A percentile compares a stretch with the other conserved stretches of the same genome.
These are phyloP conservation scores for Cartodere bifasciata DNA, from an alignment of 2,888 invertebrate species.

Conservation along the genomic window DNA sequence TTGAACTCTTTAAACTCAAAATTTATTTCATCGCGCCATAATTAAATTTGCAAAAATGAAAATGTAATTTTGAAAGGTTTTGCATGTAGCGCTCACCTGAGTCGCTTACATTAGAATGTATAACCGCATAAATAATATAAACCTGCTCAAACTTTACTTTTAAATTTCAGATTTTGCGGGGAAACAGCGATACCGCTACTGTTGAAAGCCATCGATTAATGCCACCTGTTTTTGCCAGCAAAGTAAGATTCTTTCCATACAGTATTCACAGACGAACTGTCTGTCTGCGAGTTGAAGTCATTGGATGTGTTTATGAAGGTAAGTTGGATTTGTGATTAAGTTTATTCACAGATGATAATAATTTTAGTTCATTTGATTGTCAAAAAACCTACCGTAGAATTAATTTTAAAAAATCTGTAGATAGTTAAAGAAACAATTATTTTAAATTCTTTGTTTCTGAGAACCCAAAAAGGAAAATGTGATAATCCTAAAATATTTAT, in stretches of 20 bases:
- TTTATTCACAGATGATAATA: no score
- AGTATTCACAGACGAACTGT: constrained; percentile 58
- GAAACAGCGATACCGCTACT: constrained; percentile 61
- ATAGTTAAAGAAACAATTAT: neutral
- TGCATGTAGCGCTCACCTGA: no score
- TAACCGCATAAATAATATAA: no score
- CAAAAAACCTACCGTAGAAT: no score
- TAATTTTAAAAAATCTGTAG: neutral
- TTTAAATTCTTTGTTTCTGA: neutral
- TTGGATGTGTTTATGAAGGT: constrained; percentile 59
- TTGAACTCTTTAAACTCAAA: no score
- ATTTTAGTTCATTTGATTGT: no score
- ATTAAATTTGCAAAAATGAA: no score
- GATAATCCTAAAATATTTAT: constrained; percentile 9
- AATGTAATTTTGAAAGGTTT: no score
- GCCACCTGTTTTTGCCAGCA: constrained; percentile 58
- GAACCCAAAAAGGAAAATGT: neutral
- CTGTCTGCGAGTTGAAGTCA: constrained; percentile 61
- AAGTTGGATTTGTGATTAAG: no score
- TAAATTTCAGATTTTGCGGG: constrained; percentile 56
- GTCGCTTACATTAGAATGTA: no score
- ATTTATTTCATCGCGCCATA: no score
- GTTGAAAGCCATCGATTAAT: constrained; percentile 52
- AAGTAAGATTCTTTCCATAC: constrained; percentile 59
- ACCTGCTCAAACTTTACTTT: no score